Conservation (phyloP, 2,113 vertebrate species). For the Tupaia chinensis region DNA sequence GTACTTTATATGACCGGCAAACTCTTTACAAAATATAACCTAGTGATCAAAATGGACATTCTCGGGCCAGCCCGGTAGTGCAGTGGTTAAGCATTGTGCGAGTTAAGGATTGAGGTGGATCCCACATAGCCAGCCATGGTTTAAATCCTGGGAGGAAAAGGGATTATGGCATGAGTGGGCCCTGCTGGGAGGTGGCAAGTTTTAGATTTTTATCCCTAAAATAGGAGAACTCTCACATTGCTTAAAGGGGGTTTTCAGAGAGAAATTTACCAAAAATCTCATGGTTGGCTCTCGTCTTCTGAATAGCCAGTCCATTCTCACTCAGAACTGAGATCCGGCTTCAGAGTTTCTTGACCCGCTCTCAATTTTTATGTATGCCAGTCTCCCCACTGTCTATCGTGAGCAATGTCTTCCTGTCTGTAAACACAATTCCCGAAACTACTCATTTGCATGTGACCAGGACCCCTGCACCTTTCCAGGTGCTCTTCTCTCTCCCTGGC, state of each 20-base stretch:
- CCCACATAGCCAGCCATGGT: too few species aligned
- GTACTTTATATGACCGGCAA: background rate
- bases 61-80: too few species aligned
- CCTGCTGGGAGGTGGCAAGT: background rate
- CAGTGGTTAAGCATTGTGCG: too few species aligned
- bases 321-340: background rate
- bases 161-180: too few species aligned
- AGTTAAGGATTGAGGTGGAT: too few species aligned
- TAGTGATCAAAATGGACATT: too few species aligned
- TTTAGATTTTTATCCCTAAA: background rate
- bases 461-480: background rate
- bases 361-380: background rate
- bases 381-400: accelerated
- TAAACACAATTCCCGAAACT: background rate
- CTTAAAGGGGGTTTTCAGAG: background rate
- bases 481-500: background rate
- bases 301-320: background rate
- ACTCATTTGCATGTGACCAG: background rate
- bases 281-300: too few species aligned
- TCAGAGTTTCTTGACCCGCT: background rate
- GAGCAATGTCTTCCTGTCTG: background rate
- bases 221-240: background rate
- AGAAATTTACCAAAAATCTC: background rate
- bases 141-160: too few species aligned
- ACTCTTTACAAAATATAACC: background rate